Evolutionary conservation across 2,888 invertebrate species (phyloP).

Genomic region (Drepanosiphum platanoidis): DNA sequence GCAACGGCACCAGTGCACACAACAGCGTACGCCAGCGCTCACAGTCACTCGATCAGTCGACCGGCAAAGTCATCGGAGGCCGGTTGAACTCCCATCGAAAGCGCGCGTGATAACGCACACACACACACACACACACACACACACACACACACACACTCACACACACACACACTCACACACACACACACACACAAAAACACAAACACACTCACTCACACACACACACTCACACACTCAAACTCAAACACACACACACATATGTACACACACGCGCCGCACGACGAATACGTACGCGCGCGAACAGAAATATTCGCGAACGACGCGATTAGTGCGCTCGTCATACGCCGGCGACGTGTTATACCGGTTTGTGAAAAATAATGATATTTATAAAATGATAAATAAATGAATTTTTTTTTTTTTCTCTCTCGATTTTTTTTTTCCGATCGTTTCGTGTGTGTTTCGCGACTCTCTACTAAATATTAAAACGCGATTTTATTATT

Average conservation of each 20-base stretch:
- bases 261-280: slow-evolving; percentile 48
- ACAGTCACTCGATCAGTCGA: slow-evolving; percentile 63
- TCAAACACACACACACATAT: background rate
- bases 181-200: background rate
- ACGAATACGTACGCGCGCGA: slow-evolving; percentile 52
- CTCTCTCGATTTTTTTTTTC: too few relatives aligned
- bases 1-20: slow-evolving; percentile 54
- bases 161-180: background rate
- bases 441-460: slow-evolving; percentile 48
- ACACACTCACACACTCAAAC: background rate
- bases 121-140: background rate
- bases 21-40: slow-evolving; percentile 54
- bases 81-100: slow-evolving; percentile 62
- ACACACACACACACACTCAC: background rate
- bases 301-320: slow-evolving; percentile 58
- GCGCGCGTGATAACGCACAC: slow-evolving; percentile 60
- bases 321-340: slow-evolving; percentile 56
- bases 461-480: too few relatives aligned
- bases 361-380: slow-evolving; percentile 59
- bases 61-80: slow-evolving; percentile 62
- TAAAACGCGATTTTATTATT: too few relatives aligned
- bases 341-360: slow-evolving; percentile 57
- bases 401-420: too few relatives aligned
- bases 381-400: slow-evolving; percentile 31
- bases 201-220: background rate